Percentiles rank a stretch among this genome's conserved stretches.
phyloP scores from a whole-genome alignment of 2,797 vertebrate genomes.

The Lateolabrax maculatus region DNA sequence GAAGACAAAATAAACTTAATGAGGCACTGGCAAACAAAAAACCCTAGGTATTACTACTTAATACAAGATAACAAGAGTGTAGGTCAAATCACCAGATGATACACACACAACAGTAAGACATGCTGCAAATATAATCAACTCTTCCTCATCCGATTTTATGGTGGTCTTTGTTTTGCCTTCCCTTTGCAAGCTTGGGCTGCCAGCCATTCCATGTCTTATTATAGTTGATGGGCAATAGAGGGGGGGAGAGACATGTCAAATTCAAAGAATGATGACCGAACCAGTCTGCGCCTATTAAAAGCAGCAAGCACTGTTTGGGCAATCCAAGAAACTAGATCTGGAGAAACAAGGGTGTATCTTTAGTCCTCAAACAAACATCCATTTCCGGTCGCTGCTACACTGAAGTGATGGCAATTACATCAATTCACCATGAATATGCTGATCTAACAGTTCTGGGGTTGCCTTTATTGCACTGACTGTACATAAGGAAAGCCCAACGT shows the following conservation, averaged over 20 bases:
- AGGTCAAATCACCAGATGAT: constrained; percentile 37
- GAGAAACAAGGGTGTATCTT: constrained; percentile 79
- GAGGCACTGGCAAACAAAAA: constrained; percentile 19
- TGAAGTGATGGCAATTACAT: constrained; percentile 80
- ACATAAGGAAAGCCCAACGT: constrained; percentile 25
- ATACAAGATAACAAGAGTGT: constrained; percentile 24
- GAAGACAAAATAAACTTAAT: constrained; percentile 28
- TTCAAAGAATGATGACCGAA: constrained; percentile 86
- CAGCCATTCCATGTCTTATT: constrained; percentile 85
- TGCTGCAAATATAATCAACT: constrained; percentile 21
- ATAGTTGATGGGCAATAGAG: constrained; percentile 81
- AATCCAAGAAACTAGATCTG: constrained; percentile 81
- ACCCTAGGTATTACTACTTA: constrained; percentile 6
- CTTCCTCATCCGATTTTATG: constrained; percentile 48
- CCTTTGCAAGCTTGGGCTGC: constrained; percentile 74
- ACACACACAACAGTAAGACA: constrained; percentile 20
- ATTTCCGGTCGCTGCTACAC: constrained; percentile 60
- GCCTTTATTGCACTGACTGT: constrained; percentile 13
- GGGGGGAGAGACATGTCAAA: constrained; percentile 72
- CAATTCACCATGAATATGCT: constrained; percentile 71
- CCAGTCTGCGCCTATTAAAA: constrained; percentile 86
- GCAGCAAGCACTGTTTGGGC: constrained; percentile 79
- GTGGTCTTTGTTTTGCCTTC: constrained; percentile 78
- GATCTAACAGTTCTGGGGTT: constrained; percentile 71
- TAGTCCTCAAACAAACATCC: constrained; percentile 79